Base-by-base conservation (phyloP, 1,140 invertebrate species). In the Pogonus chalceus region DNA sequence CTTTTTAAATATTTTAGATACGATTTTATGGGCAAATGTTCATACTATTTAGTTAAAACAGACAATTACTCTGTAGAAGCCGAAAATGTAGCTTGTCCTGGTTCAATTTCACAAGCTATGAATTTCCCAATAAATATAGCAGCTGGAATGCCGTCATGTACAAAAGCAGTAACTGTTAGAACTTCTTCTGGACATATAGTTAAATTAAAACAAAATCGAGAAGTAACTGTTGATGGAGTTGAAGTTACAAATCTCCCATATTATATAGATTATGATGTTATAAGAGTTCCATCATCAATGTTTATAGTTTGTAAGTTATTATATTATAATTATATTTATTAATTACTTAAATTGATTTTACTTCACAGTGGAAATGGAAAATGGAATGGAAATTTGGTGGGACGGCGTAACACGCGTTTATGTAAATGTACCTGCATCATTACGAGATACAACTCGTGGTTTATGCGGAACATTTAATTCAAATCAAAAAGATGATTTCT, bases 21-120 rank as follows among this genome's bases (percentile, higher is more conserved):
- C 65, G 83, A 92, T 68, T 94, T 92, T 66, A 91, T 92, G 86
- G 90, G 90, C 9, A 83, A 85, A 56, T 95, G 92, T 69, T 81
- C 82, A 0, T 94, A 94, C 65, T 85, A 87, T 62, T 66, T 95
- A 37, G 70, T 92, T 1, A 81, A 85, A 59, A 74, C 74, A 0
- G 62, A 74, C 0, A 79, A 85, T 58, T 79, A 86, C 58, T 81
- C 80, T 0, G 76, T 94, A 20, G 84, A 89, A 62, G 83, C 82
- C 0, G 88, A 92, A 69, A 92, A 92, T 65, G 80, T 87, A 0
- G 81, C 83, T 1, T 92, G 90, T 64, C 79, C 83, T 35, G 87
- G 87, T 2, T 75, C 82, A 20, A 82, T 90, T 35, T 86, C 84
- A 4, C 77, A 87, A 72, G 78, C 73, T 20, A 81, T 88, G 78